Evolutionary conservation across 2,888 invertebrate species (phyloP).

Genomic region (Acheta domesticus): DNA sequence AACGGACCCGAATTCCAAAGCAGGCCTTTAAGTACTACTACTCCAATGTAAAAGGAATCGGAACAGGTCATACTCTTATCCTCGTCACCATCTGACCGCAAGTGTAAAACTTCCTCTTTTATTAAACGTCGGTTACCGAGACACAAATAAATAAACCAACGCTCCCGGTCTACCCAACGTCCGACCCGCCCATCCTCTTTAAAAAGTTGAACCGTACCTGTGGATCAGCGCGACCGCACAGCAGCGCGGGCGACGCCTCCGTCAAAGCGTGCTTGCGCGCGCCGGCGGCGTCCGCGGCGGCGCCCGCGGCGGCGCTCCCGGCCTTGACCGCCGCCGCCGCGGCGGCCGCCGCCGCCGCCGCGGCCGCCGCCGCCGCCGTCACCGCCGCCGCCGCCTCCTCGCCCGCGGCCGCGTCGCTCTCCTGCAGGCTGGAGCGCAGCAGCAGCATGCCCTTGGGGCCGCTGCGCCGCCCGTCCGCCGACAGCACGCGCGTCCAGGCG

Average conservation of each 20-base stretch:
- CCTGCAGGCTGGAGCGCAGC: conserved; percentile 26
- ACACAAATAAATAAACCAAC: too few relatives aligned
- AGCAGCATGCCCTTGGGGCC: conserved; percentile 27
- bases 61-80: too few relatives aligned
- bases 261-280: not conserved
- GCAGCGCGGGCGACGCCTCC: not conserved
- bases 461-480: conserved; percentile 25
- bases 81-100: too few relatives aligned
- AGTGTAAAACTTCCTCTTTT: too few relatives aligned
- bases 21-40: too few relatives aligned
- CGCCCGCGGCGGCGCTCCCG: not conserved
- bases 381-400: conserved; percentile 24
- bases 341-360: conserved; percentile 28
- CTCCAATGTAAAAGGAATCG: too few relatives aligned
- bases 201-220: not conserved
- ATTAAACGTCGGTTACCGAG: too few relatives aligned
- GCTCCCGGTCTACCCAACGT: too few relatives aligned
- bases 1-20: too few relatives aligned
- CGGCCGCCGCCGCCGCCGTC: conserved; percentile 11
- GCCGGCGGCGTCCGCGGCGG: not conserved
- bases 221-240: not conserved
- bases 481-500: conserved; percentile 32
- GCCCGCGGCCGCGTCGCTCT: conserved; percentile 4
- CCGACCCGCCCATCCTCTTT: too few relatives aligned
- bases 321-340: conserved; percentile 4